Evolutionary conservation across 2,797 vertebrate species (phyloP).

Genomic region (Euphonia xanthogaster): DNA sequence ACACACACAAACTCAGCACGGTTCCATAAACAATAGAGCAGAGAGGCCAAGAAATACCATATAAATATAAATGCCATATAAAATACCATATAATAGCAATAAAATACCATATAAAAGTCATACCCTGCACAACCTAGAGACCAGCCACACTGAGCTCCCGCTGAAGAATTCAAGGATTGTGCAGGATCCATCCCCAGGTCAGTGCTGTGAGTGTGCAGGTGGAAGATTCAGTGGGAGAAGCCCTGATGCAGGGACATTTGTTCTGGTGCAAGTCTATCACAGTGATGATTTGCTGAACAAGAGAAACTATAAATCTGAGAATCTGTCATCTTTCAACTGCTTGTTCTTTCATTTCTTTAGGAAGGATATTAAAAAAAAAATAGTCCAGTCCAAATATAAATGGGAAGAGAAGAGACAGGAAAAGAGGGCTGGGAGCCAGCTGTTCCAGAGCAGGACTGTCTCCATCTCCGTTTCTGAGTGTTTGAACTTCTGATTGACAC

Average conservation of each 20-base stretch:
- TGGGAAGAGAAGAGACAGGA: not conserved
- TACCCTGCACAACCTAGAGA: not conserved
- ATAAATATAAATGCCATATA: not conserved
- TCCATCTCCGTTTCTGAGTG: not conserved
- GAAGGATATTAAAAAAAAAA: not conserved
- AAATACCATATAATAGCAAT: not conserved
- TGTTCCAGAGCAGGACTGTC: not conserved
- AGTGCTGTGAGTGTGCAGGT: not conserved
- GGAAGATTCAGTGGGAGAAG: not conserved
- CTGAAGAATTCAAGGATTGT: not conserved
- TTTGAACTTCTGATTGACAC: constrained; percentile 45
- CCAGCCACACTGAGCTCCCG: not conserved
- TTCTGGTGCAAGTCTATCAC: not conserved
- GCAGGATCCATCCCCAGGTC: not conserved
- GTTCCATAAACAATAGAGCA: not conserved
- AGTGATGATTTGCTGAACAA: not conserved
- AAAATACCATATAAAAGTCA: not conserved
- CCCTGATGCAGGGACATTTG: not conserved
- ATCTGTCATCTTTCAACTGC: not conserved
- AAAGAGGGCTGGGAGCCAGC: not conserved
- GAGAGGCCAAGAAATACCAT: not conserved
- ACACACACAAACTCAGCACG: not conserved
- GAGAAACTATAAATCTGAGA: not conserved
- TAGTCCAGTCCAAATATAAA: not conserved
- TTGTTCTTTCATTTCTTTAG: not conserved